phyloP scores from a whole-genome alignment of 2,888 invertebrate species.

The Boloria selene region DNA sequence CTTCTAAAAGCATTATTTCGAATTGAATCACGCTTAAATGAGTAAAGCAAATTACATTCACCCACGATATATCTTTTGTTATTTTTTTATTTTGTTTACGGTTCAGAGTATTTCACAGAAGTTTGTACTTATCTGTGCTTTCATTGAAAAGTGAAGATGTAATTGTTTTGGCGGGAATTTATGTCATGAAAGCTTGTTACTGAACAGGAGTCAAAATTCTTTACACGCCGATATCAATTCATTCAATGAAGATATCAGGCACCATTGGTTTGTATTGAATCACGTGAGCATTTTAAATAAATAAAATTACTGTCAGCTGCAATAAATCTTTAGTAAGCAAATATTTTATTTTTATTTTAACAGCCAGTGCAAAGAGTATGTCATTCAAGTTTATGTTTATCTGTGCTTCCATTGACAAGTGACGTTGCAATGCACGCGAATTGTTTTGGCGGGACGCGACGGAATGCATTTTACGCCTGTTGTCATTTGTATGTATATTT shows the following conservation, averaged over 20 bases:
- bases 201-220: neutral
- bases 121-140: constrained; percentile 43
- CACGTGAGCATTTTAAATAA: constrained; percentile 15
- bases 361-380: constrained; percentile 35
- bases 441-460: constrained; percentile 58
- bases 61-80: constrained; percentile 19
- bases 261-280: constrained; percentile 28
- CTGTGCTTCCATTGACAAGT: constrained; percentile 46
- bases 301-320: constrained; percentile 32
- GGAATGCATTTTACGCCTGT: constrained; percentile 39
- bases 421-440: constrained; percentile 47
- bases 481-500: constrained; percentile 23
- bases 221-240: constrained; percentile 9
- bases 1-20: constrained; percentile 5
- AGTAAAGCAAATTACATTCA: constrained; percentile 26
- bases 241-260: constrained; percentile 3
- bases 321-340: constrained; percentile 32
- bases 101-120: constrained; percentile 31
- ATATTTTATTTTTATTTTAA: constrained; percentile 34
- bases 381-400: constrained; percentile 43
- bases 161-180: constrained; percentile 56
- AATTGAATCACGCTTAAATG: neutral
- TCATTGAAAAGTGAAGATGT: constrained; percentile 45
- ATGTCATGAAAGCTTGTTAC: neutral
- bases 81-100: constrained; percentile 27